A percentile compares a stretch with the other conserved stretches of the same genome.
Conservation (phyloP, 2,113 vertebrate genomes). For the Podiceps cristatus region DNA sequence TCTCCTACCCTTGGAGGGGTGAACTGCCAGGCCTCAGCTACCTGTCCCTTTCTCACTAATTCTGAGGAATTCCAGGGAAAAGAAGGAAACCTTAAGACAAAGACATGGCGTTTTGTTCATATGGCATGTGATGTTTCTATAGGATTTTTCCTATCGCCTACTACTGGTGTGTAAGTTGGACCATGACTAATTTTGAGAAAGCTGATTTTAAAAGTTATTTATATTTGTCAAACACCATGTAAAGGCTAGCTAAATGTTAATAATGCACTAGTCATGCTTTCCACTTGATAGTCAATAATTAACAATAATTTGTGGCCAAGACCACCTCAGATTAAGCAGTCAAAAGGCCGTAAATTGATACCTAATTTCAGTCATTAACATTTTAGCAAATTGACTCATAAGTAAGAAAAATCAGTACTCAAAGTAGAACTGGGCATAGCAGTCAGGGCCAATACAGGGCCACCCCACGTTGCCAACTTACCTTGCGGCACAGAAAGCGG, state of each 20-base stretch:
- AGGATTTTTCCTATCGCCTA: background rate
- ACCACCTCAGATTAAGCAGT: background rate
- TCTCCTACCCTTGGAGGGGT: background rate
- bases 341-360: background rate
- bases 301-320: background rate
- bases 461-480: fast-evolving
- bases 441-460: background rate
- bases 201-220: background rate
- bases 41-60: background rate
- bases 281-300: background rate
- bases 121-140: background rate
- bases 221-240: background rate
- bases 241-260: background rate
- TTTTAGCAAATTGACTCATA: background rate
- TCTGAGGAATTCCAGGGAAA: background rate
- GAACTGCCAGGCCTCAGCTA: background rate
- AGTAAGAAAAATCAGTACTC: background rate
- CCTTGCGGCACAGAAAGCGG: background rate
- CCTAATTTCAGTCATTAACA: background rate
- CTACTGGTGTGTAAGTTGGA: background rate
- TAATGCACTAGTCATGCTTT: background rate
- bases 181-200: background rate
- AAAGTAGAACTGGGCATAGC: background rate
- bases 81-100: background rate
- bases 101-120: background rate